Base-by-base conservation (phyloP, 2,888 invertebrate species). In the Perizoma flavofasciatum region DNA sequence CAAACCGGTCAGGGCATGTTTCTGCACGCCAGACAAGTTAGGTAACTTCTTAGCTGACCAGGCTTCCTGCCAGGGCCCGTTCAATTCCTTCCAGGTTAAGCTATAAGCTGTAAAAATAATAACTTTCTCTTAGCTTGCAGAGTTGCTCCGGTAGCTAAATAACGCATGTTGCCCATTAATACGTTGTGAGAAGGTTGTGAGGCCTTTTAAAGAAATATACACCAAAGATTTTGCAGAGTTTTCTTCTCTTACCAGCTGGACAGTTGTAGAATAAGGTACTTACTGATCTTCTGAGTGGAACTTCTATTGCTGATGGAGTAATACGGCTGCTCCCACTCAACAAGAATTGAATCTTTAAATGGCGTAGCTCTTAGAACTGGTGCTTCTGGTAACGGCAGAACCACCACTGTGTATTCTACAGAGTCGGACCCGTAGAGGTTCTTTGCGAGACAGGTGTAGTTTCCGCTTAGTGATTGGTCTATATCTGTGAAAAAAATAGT, bases 371-470 rank as follows among this genome's bases (percentile, higher is more conserved):
- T 93, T 49, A 96, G 88, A 61, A 93, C 89, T 0, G 96, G 96
- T 0, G 95, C 92, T 60, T 93, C 93, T 0, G 97, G 97, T n/a
- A 96, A 89, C 60, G 96, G 95, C 71, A 96, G 93, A 0, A 97
- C 96, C 59, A 95, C 92, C 40, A 98, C 93, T 1, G 94, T 93
- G 81, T 97, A 97, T 56, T 95, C 95, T 57, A 97, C 96, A 49
- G 96, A 95, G 80, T 97, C 97, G 34, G 95, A 95, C 0, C 97
- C 97, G 79, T 96, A 96, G 10, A 96, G 92, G 85, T 98, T 98
- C 81, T 96, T 96, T 6, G 96, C 96, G 8, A 95, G 93, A 77
- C 96, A 96, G 0, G 96, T 95, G 86, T 96, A 96, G 92, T 96
- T 96, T 43, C 96, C 96, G 65, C 95, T 94, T 32, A 96, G 88